phyloP scores from a whole-genome alignment of 2,113 vertebrate genomes.

The Siniperca knerii region DNA sequence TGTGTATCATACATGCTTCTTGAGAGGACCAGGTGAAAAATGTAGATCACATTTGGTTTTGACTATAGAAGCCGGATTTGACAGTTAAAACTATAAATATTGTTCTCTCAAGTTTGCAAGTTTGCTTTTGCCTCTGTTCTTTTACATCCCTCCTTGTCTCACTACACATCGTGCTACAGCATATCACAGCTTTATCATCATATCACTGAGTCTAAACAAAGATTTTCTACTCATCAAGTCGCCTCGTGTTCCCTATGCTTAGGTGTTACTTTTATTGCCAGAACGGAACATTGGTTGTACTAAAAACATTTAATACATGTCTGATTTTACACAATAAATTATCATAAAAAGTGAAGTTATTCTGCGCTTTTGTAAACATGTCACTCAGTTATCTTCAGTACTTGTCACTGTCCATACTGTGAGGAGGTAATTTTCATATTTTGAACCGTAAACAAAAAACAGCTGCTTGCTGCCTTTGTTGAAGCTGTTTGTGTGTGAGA shows the following conservation, averaged over 20 bases:
- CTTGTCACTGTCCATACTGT: background rate
- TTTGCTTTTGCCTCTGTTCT: background rate
- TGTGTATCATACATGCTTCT: background rate
- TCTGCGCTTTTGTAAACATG: background rate
- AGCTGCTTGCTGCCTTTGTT: background rate
- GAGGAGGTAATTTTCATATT: background rate
- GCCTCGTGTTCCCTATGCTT: background rate
- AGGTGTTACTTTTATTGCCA: background rate
- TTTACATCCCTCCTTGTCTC: background rate
- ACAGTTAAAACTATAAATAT: background rate
- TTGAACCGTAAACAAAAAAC: background rate
- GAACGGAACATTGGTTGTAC: background rate
- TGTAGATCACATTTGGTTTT: background rate
- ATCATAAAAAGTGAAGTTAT: background rate
- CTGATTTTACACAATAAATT: background rate
- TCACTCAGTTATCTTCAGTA: background rate
- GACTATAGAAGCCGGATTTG: background rate
- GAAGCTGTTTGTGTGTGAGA: background rate
- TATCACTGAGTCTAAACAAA: background rate
- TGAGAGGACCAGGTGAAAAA: background rate
- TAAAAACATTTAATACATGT: background rate
- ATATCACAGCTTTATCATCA: background rate
- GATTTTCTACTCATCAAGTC: background rate
- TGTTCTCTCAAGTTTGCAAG: background rate
- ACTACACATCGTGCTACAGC: background rate